A percentile compares a stretch with the other conserved stretches of the same genome.
Conservation (phyloP, 64 coral and sea anemone species). For the Orbicella faveolata region DNA sequence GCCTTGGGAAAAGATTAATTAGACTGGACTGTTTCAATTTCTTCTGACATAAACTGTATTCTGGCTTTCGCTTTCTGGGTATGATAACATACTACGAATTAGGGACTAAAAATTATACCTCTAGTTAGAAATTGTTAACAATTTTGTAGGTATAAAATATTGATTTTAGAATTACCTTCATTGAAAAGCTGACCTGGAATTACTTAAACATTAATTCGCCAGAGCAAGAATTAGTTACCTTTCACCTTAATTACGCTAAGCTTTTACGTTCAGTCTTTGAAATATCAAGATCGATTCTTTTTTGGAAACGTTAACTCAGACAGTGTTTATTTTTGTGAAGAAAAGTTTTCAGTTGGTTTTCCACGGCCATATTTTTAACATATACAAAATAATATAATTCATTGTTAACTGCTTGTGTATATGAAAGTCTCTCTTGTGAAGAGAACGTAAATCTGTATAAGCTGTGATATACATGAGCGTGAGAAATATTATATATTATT, state of each 20-base stretch:
- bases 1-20: neutral
- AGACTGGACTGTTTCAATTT: neutral
- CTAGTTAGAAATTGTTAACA: neutral
- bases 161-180: neutral
- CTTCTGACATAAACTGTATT: neutral
- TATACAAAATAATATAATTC: slow-evolving; percentile 32
- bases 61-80: neutral
- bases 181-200: neutral
- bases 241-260: too few relatives aligned
- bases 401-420: neutral
- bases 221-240: too few relatives aligned
- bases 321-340: neutral
- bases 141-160: neutral
- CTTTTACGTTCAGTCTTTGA: too few relatives aligned
- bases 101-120: neutral
- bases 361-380: neutral
- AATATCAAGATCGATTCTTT: neutral
- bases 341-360: neutral
- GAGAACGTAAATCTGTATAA: neutral
- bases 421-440: neutral
- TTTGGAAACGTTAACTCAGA: neutral
- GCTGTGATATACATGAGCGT: neutral
- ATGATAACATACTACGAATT: too few relatives aligned
- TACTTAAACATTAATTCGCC: too few relatives aligned
- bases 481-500: slow-evolving; percentile 9